These are phyloP conservation scores for Athalia rosae DNA, from an alignment of 2,888 invertebrate species.

Conservation along the genomic window DNA sequence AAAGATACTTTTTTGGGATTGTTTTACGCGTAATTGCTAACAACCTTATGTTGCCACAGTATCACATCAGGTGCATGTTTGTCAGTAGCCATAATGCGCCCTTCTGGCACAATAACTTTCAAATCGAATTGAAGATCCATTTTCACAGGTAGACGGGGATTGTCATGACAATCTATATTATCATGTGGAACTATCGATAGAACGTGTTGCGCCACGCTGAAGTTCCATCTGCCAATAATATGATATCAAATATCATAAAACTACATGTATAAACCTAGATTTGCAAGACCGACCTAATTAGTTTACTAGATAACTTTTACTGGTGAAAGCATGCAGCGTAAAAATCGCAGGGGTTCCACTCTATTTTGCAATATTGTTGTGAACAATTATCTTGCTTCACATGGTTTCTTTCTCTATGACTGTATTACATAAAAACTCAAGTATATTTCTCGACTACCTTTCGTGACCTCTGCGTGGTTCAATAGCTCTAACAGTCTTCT, in stretches of 20 bases:
- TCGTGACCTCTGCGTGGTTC: conserved; percentile 91
- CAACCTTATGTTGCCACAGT: conserved; percentile 87
- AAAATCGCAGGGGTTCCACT: no score
- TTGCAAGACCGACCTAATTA: no score
- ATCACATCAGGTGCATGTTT: conserved; percentile 77
- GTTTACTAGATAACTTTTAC: no score
- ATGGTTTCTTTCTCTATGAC: no score
- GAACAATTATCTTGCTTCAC: no score
- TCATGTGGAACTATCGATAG: conserved; percentile 77
- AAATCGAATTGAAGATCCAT: conserved; percentile 75
- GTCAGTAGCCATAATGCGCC: conserved; percentile 81
- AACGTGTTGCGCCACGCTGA: conserved; percentile 94
- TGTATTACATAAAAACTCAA: conserved; percentile 8
- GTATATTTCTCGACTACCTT: conserved; percentile 76
- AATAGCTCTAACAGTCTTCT: conserved; percentile 92
- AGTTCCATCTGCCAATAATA: conserved; percentile 86
- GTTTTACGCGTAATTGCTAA: conserved; percentile 7
- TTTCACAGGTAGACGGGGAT: conserved; percentile 54
- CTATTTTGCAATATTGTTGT: no score
- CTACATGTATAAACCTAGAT: no score
- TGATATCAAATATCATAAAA: no score
- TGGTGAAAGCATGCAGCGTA: no score
- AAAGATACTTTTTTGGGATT: conserved; percentile 4
- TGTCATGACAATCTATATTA: conserved; percentile 73
- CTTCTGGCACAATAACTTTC: conserved; percentile 83